These are phyloP conservation scores for Lethrus apterus DNA, from an alignment of 1,140 invertebrate genomes.

Conservation along the genomic window DNA sequence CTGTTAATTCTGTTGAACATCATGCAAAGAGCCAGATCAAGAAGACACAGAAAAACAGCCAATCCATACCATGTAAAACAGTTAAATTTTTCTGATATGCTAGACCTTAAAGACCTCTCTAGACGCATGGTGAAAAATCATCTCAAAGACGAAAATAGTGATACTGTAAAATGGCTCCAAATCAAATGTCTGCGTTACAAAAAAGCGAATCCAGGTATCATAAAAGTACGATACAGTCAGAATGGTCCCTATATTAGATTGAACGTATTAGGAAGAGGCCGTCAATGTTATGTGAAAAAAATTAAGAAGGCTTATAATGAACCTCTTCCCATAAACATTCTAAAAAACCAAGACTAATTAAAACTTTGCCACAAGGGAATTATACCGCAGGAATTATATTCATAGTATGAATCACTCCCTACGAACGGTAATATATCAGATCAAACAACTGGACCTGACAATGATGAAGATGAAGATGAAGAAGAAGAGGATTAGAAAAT, in stretches of 20 bases:
- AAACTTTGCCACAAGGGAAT: too few relatives aligned
- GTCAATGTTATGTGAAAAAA: too few relatives aligned
- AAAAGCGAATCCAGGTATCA: slow-evolving; percentile 6
- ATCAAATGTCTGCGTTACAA: slow-evolving; percentile 14
- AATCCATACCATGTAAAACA: neutral
- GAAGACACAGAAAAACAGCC: slow-evolving; percentile 1
- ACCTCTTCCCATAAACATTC: too few relatives aligned
- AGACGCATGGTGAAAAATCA: slow-evolving; percentile 8
- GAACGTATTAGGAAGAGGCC: too few relatives aligned
- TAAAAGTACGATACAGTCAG: slow-evolving; percentile 4
- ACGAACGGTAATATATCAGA: too few relatives aligned
- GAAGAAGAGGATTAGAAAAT: too few relatives aligned
- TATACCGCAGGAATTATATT: too few relatives aligned
- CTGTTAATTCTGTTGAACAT: slow-evolving; percentile 23
- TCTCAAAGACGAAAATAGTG: slow-evolving; percentile 7
- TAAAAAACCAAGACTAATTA: too few relatives aligned
- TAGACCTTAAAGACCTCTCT: slow-evolving; percentile 12
- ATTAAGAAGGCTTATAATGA: too few relatives aligned
- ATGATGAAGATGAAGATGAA: too few relatives aligned
- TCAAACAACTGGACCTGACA: too few relatives aligned
- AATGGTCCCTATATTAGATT: neutral
- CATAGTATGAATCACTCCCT: too few relatives aligned
- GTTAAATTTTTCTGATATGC: slow-evolving; percentile 7
- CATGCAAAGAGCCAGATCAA: slow-evolving; percentile 7
- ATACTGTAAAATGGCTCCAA: slow-evolving; percentile 14